These are phyloP conservation scores for Parazoanthus swiftii DNA, from an alignment of 92 coral and sea anemone genomes.

Conservation along the genomic window DNA sequence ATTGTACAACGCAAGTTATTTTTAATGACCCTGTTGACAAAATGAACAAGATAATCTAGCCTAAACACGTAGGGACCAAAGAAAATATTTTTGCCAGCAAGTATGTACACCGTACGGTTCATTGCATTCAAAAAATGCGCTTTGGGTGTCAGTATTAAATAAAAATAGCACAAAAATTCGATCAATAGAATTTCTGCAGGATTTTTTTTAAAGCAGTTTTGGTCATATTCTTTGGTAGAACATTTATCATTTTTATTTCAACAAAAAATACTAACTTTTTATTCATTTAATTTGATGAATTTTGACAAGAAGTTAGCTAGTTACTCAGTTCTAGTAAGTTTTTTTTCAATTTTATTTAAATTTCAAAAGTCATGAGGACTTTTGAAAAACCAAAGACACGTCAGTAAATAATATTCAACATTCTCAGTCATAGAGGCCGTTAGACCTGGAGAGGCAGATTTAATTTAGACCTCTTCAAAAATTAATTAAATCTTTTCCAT, in stretches of 20 bases:
- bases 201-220: background rate
- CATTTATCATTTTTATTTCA: too few species aligned
- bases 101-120: slow-evolving; percentile 31
- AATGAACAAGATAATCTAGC: background rate
- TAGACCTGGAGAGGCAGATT: too few species aligned
- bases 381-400: too few species aligned
- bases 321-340: background rate
- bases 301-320: background rate
- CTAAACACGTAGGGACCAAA: background rate
- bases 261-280: background rate
- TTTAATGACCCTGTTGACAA: slow-evolving; percentile 36
- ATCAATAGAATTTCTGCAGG: background rate
- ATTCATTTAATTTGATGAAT: too few species aligned
- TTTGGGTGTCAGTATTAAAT: background rate
- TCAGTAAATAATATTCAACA: too few species aligned
- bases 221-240: background rate
- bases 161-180: background rate
- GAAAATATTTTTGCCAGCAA: slow-evolving; percentile 24
- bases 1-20: background rate
- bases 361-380: too few species aligned
- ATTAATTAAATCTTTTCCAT: too few species aligned
- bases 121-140: slow-evolving; percentile 20
- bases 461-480: too few species aligned
- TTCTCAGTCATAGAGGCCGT: too few species aligned
- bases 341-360: too few species aligned